A percentile compares a stretch with the other conserved stretches of the same genome.
Conservation (phyloP, 2,113 vertebrate species). For the Charina bottae region DNA sequence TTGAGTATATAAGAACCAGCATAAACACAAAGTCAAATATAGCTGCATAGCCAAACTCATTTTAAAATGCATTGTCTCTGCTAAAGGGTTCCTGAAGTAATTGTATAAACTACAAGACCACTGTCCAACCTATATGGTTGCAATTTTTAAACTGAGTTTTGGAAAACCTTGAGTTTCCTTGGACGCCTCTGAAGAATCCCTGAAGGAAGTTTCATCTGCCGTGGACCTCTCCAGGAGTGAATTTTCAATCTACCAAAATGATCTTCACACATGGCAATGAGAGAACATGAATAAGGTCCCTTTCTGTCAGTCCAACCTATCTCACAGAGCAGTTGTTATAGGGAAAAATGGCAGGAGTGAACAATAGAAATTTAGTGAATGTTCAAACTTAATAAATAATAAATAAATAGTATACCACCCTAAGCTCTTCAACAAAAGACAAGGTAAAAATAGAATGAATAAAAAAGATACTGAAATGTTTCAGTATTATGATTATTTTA, state of each 20-base stretch:
- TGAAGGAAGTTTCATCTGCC: neutral
- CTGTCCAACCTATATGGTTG: neutral
- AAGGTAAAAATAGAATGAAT: neutral
- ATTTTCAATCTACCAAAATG: neutral
- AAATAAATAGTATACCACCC: neutral
- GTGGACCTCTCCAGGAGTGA: neutral
- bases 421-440: neutral
- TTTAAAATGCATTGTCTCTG: conserved; percentile 23
- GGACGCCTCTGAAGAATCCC: neutral
- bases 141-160: neutral
- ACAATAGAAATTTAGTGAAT: neutral
- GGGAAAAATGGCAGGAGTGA: neutral
- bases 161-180: neutral
- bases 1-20: conserved; percentile 29
- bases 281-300: neutral
- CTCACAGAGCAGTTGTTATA: neutral
- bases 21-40: neutral
- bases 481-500: neutral
- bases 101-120: neutral
- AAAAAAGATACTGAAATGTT: neutral
- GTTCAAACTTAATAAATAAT: neutral
- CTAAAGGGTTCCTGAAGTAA: neutral
- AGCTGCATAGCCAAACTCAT: conserved; percentile 30
- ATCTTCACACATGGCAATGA: neutral
- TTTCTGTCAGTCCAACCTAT: neutral